Conservation (phyloP, 1,140 invertebrate genomes). For the Drosophila jambulina region DNA sequence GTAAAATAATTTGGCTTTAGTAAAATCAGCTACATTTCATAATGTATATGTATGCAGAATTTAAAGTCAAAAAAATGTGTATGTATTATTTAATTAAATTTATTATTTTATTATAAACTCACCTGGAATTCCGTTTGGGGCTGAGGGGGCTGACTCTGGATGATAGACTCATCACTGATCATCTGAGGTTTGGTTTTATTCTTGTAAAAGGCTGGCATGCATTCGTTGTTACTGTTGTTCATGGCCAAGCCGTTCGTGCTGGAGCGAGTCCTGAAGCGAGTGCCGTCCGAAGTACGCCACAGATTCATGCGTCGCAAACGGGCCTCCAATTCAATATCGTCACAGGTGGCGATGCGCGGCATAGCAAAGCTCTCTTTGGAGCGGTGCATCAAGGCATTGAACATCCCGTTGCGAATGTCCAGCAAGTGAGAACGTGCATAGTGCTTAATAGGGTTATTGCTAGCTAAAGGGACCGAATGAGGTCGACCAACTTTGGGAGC, state of each 20-base stretch:
- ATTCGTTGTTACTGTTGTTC: conserved; percentile 48
- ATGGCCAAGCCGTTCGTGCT: conserved; percentile 3
- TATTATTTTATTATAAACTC: conserved; percentile 21
- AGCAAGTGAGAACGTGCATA: conserved; percentile 67
- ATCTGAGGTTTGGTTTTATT: conserved; percentile 66
- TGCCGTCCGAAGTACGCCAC: conserved; percentile 55
- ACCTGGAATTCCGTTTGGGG: conserved; percentile 77
- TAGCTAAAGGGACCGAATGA: neutral
- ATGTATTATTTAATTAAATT: conserved; percentile 1
- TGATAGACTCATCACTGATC: conserved; percentile 77
- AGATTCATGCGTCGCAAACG: conserved; percentile 77
- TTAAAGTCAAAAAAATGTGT: neutral
- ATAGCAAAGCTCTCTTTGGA: conserved; percentile 59
- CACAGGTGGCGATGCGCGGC: conserved; percentile 79
- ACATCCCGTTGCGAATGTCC: conserved; percentile 72
- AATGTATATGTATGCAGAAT: neutral
- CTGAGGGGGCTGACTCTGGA: conserved; percentile 77
- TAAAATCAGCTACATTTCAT: no score
- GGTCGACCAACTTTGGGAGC: conserved; percentile 19
- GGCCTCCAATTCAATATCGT: conserved; percentile 78
- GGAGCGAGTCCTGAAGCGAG: conserved; percentile 38
- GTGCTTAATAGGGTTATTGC: conserved; percentile 7
- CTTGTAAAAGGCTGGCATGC: conserved; percentile 73
- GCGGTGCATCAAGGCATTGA: conserved; percentile 49
- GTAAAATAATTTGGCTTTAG: neutral